These are phyloP conservation scores for Brevipalpus yothersi DNA, from an alignment of 1,140 invertebrate species.

Conservation along the genomic window DNA sequence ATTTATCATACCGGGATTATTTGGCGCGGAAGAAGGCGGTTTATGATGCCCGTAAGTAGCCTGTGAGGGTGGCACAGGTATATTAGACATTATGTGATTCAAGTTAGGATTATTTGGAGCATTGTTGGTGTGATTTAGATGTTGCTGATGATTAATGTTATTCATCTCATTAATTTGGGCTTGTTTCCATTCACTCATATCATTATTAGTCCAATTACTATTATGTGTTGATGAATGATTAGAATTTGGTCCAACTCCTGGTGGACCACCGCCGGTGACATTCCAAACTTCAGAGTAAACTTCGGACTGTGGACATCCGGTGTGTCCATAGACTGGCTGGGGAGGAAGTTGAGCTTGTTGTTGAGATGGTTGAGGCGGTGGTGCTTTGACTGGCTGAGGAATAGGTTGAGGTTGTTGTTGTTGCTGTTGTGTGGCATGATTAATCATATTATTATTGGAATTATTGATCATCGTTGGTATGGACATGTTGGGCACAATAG, in stretches of 20 bases:
- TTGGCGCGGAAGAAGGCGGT: not conserved
- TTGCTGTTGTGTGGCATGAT: not conserved
- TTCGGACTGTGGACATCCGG: slow-evolving; percentile 1
- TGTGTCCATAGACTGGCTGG: slow-evolving; percentile 11
- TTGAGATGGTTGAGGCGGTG: slow-evolving; percentile 11
- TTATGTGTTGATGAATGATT: too few relatives aligned
- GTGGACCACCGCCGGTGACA: not conserved
- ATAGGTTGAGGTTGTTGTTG: slow-evolving; percentile 1
- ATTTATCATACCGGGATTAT: not conserved
- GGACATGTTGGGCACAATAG: not conserved
- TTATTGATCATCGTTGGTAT: not conserved
- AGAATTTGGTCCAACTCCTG: too few relatives aligned
- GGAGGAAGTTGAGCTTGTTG: slow-evolving; percentile 6
- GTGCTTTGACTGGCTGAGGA: slow-evolving; percentile 8
- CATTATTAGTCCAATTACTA: not conserved
- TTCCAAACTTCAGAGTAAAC: not conserved
- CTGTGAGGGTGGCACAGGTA: not conserved
- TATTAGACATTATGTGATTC: not conserved
- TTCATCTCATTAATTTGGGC: slow-evolving; percentile 7
- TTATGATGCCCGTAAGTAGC: not conserved
- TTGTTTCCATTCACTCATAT: not conserved
- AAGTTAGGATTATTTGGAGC: too few relatives aligned
- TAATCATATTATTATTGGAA: slow-evolving; percentile 7
- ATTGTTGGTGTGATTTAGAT: too few relatives aligned
- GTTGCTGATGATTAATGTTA: slow-evolving; percentile 1